These are phyloP conservation scores for Ephydatia muelleri DNA, from an alignment of 37 sponge, comb jelly and placozoan genomes.

Conservation along the genomic window DNA sequence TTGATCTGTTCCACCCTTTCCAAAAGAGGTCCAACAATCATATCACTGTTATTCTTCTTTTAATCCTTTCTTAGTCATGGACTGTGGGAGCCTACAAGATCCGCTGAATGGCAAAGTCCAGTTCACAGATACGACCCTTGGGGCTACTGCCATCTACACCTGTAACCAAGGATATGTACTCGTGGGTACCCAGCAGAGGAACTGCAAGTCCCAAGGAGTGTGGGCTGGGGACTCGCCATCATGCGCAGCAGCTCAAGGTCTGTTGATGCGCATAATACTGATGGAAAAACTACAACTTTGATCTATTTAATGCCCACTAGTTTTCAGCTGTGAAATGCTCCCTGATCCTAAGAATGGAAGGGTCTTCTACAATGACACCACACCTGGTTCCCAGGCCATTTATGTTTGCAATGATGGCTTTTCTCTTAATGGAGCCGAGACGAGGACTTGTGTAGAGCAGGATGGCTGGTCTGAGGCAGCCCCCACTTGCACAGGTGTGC, in stretches of 20 bases:
- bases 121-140: background rate
- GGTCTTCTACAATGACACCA: background rate
- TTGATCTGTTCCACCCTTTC: too few species aligned
- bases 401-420: conserved; percentile 42
- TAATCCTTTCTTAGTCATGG: conserved; percentile 12
- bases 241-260: conserved; percentile 6
- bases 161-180: conserved; percentile 17
- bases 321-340: conserved; percentile 2
- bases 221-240: conserved; percentile 35
- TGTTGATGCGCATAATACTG: background rate
- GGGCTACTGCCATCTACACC: conserved; percentile 23
- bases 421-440: conserved; percentile 5
- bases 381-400: background rate
- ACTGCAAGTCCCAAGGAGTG: conserved; percentile 16
- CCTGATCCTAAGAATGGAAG: conserved; percentile 20
- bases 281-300: background rate
- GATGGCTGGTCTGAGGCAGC: conserved; percentile 19
- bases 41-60: too few species aligned
- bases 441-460: conserved; percentile 9
- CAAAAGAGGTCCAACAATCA: too few species aligned
- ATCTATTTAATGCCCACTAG: background rate
- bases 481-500: conserved; percentile 20
- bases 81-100: conserved; percentile 4
- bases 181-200: background rate
- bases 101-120: conserved; percentile 22